Conservation (phyloP, 2,797 vertebrate genomes). For the Pteronotus mesoamericanus region DNA sequence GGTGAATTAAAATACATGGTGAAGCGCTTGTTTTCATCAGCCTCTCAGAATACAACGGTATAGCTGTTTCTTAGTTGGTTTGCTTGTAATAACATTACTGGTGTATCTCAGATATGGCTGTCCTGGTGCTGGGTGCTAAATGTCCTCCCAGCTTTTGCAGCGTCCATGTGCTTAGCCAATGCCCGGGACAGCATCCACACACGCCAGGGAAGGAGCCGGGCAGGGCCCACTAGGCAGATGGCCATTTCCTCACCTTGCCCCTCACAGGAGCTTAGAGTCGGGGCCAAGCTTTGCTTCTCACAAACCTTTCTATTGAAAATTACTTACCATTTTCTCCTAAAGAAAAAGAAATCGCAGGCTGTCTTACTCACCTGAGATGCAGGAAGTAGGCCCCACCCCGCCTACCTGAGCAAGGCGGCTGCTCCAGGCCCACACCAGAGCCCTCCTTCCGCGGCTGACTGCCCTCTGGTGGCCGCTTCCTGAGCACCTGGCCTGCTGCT, state of each 20-base stretch:
- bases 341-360: background rate
- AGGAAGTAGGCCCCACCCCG: background rate
- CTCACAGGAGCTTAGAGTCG: background rate
- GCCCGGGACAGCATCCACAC: fast-evolving
- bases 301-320: background rate
- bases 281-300: background rate
- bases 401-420: background rate
- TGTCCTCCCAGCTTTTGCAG: background rate
- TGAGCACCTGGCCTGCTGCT: background rate
- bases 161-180: fast-evolving
- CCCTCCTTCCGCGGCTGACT: background rate
- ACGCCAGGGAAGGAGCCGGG: fast-evolving
- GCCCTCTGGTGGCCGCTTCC: background rate
- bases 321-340: background rate
- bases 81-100: background rate
- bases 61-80: background rate
- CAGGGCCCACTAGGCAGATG: background rate
- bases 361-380: background rate
- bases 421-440: background rate
- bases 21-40: background rate
- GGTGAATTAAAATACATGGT: background rate
- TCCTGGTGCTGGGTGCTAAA: background rate
- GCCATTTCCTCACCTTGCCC: background rate
- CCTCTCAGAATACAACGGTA: fast-evolving
- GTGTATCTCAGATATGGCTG: background rate